Conservation (phyloP, 2,888 invertebrate genomes). For the Tiliacea citrago region DNA sequence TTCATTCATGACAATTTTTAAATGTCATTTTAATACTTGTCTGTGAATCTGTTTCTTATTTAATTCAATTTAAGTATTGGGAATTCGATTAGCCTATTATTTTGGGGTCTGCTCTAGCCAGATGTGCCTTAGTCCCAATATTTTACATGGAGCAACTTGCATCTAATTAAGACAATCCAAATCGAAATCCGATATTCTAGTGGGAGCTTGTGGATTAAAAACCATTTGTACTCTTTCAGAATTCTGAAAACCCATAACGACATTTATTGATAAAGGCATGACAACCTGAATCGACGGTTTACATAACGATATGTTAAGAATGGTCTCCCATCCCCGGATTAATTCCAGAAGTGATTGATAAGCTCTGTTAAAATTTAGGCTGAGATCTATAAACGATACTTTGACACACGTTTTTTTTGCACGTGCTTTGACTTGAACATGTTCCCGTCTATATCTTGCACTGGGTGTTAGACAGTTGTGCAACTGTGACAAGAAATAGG, state of each 20-base stretch:
- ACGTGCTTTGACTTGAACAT: too few species aligned
- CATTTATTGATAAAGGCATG: background rate
- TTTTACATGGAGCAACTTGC: background rate
- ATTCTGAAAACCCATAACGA: background rate
- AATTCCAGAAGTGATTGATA: too few species aligned
- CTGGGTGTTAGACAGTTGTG: too few species aligned
- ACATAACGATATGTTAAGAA: too few species aligned
- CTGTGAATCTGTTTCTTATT: background rate
- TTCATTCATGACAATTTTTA: constrained; percentile 62
- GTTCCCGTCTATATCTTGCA: too few species aligned
- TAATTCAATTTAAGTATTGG: background rate
- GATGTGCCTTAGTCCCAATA: background rate
- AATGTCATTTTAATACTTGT: constrained; percentile 10
- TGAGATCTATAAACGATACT: too few species aligned
- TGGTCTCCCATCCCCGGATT: too few species aligned
- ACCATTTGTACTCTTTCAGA: background rate
- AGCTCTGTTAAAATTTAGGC: too few species aligned
- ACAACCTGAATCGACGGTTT: background rate
- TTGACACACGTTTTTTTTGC: too few species aligned
- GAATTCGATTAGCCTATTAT: background rate
- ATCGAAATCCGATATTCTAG: background rate
- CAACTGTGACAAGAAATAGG: too few species aligned
- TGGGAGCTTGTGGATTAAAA: background rate
- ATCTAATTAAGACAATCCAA: background rate
- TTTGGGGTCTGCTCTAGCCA: background rate